Evolutionary conservation across 2,888 invertebrate genomes (phyloP), one percentile per base, ranked within the genome.

Genomic region (Philhelius pedissequus): DNA sequence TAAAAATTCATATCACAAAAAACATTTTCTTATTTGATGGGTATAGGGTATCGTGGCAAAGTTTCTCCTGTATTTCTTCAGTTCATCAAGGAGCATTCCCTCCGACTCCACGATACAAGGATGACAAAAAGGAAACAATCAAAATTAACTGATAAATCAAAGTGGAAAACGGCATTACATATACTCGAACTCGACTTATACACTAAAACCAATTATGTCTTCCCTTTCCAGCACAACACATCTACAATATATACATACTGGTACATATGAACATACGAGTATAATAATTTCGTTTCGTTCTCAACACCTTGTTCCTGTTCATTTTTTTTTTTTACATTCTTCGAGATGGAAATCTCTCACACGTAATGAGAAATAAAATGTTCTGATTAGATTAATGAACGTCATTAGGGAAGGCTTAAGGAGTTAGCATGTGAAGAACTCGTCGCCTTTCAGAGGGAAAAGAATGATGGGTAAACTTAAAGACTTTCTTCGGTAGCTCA

Each of bases 351-450:
- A 73, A 70, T 56, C 50, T 78, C 62, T 74, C 78, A 74, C 70
- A 70, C 70, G 71, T 69, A 73, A 83, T 83, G 78, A 38, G 73
- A 78, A 78, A 74, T 78, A 56, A 60, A 78, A 83, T 70, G 64
- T 56, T 69, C 50, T 58, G 56, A 83, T 83, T 78, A 83, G 69
- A 78, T 83, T 83, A 74, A 74, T 78, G 69, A 78, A 74, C 78
- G 56, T 74, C 78, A 69, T 74, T 78, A 70, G 20, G 45, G 40
- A 22, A 32, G 69, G 56, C 52, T 66, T 60, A 52, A 18, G 43
- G 15, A 32, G 40, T 64, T 30, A 27, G 54, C 25, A 20, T 45
- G 50, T 20, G 11, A 50, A 7, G 32, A 18, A 60, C 18, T n/a
- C 20, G 18, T 60, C 25, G 22, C 45, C 43, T n/a, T 30, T 22